Evolutionary conservation across 2,113 vertebrate genomes (phyloP), one percentile per base, ranked within the genome.

Genomic region (Salvelinus namaycush): DNA sequence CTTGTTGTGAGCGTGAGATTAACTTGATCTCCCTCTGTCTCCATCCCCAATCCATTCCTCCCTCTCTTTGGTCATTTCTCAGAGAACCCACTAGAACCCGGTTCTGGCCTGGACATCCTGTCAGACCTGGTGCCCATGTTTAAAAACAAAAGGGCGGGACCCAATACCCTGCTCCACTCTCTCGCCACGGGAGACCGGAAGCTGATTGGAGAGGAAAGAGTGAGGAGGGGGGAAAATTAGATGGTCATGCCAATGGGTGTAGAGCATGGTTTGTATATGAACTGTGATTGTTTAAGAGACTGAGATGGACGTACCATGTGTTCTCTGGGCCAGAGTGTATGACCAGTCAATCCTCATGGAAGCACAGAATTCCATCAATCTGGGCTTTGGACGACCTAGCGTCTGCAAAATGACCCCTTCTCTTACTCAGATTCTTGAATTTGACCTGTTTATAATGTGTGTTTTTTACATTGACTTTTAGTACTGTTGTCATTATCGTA

Each of bases 51-150:
- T 29, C 11, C 65, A 14, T 22, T 59, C 26, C 27, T 12, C 54
- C 34, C 39, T 64, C 18, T 73, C 57, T 57, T 13, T 66, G 24
- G 60, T 76, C 90, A 85, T 86, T 92, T 69, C 93, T 77, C 90
- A 96, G 95, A 96, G 84, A 91, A 93, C 79, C 89, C 93, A 3
- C 87, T 93, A 13, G 95, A 96, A 83, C 90, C 94, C 51, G 94
- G 94, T 64, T 96, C 95, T 12, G 94, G 95, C 76, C 92, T 95
- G 81, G 95, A 95, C 0, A 85, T 90, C 0, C 76, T 94, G 84
- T 87, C 90, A 1, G 92, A 93, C 79, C 88, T 93, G 77, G 78
- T 87, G 68, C 92, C 20, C 71, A 87, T 83, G 73, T 84, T 89
- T 81, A 95, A 93, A 87, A 94, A 91, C 87, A 95, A 94, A 81